These are phyloP conservation scores for Deilephila porcellus DNA, from an alignment of 2,888 invertebrate genomes.

Conservation along the genomic window DNA sequence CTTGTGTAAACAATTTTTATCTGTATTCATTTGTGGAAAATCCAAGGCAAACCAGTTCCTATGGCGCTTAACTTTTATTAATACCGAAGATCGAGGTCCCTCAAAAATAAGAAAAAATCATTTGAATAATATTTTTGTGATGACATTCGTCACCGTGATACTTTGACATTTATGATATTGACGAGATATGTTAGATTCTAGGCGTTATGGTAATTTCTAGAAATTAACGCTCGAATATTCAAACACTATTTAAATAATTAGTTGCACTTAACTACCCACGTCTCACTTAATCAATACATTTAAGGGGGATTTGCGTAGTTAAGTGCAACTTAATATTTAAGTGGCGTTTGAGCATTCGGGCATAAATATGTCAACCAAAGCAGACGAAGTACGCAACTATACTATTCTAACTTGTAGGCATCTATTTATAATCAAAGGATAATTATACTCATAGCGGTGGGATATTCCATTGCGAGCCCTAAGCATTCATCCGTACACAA, in stretches of 20 bases:
- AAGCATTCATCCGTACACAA: neutral
- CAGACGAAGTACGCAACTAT: too few relatives aligned
- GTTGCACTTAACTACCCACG: too few relatives aligned
- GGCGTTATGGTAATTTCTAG: neutral
- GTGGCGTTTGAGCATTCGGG: too few relatives aligned
- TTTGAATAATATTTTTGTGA: conserved; percentile 2
- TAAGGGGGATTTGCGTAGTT: too few relatives aligned
- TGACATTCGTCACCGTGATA: neutral
- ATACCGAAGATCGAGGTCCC: neutral
- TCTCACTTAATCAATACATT: too few relatives aligned
- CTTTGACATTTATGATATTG: neutral
- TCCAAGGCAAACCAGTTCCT: neutral
- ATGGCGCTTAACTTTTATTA: conserved; percentile 2
- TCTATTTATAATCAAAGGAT: neutral
- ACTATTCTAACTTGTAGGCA: neutral
- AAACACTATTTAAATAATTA: too few relatives aligned
- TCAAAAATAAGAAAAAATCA: neutral
- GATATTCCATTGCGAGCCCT: neutral
- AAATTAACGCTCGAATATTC: neutral
- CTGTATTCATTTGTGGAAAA: neutral
- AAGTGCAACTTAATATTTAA: too few relatives aligned
- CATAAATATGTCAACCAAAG: too few relatives aligned
- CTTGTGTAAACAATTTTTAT: conserved; percentile 16
- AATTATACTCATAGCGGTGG: neutral
- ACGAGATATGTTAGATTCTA: neutral